Evolutionary conservation across 2,888 invertebrate genomes (phyloP).

Genomic region (Coelinius sp.): DNA sequence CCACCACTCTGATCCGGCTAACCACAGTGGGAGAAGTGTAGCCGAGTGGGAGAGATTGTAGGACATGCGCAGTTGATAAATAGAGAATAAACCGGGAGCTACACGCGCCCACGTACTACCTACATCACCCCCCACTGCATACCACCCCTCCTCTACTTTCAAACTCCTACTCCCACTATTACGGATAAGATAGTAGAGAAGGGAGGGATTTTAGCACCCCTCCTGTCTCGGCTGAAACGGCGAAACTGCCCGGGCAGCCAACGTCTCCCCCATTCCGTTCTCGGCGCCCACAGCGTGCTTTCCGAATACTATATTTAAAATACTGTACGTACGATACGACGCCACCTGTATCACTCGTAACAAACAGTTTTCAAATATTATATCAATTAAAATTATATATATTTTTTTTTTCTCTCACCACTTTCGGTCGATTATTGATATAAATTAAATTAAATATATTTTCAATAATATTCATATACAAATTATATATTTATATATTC

Average conservation of each 20-base stretch:
- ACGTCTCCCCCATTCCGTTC: slow-evolving; percentile 71
- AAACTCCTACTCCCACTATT: slow-evolving; percentile 35
- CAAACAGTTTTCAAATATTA: background rate
- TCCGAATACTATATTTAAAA: slow-evolving; percentile 53
- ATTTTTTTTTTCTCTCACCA: background rate
- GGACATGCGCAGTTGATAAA: background rate
- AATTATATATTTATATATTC: slow-evolving; percentile 25
- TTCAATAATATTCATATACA: slow-evolving; percentile 19
- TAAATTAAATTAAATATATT: background rate
- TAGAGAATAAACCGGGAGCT: background rate
- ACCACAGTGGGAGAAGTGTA: slow-evolving; percentile 30
- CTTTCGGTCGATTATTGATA: background rate
- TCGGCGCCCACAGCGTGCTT: slow-evolving; percentile 68
- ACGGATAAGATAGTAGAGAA: slow-evolving; percentile 15
- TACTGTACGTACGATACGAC: slow-evolving; percentile 46
- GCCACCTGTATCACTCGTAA: slow-evolving; percentile 49
- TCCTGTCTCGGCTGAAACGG: slow-evolving; percentile 56
- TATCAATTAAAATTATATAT: background rate
- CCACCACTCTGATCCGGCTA: background rate
- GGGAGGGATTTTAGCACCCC: slow-evolving; percentile 50
- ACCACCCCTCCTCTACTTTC: slow-evolving; percentile 33
- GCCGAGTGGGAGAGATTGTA: slow-evolving; percentile 14
- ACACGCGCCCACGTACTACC: slow-evolving; percentile 34
- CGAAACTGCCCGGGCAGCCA: slow-evolving; percentile 70
- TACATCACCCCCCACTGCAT: slow-evolving; percentile 35